phyloP scores from a whole-genome alignment of 2,888 invertebrate species.

The Stegana nigrithorax region DNA sequence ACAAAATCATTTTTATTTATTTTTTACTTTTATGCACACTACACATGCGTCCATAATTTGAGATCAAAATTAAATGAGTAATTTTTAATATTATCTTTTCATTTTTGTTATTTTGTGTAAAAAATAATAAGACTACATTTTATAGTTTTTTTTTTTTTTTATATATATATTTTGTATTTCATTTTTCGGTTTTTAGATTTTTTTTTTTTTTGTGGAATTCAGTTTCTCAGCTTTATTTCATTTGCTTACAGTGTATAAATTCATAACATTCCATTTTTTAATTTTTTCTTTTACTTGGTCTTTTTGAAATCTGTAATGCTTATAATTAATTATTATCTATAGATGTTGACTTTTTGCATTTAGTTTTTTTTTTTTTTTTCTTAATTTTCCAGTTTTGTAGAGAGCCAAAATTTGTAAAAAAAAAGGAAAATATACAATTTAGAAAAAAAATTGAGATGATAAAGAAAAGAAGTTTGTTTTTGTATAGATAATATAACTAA shows the following conservation, averaged over 20 bases:
- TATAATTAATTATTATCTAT: neutral
- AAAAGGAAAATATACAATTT: slow-evolving; percentile 31
- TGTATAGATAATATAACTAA: slow-evolving; percentile 32
- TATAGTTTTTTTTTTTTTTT: slow-evolving; percentile 28
- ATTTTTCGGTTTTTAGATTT: slow-evolving; percentile 33
- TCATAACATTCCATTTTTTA: slow-evolving; percentile 45
- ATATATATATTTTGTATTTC: slow-evolving; percentile 20
- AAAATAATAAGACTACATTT: slow-evolving; percentile 44
- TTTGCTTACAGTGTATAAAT: slow-evolving; percentile 58
- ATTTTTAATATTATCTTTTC: slow-evolving; percentile 26
- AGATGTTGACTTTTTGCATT: slow-evolving; percentile 10
- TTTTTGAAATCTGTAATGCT: neutral
- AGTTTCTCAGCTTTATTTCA: slow-evolving; percentile 26
- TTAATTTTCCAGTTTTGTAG: too few species aligned
- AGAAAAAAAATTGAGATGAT: slow-evolving; percentile 27
- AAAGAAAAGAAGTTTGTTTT: slow-evolving; percentile 21
- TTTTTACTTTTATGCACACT: slow-evolving; percentile 32
- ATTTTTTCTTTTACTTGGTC: slow-evolving; percentile 22
- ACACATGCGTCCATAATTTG: slow-evolving; percentile 44
- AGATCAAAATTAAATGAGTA: slow-evolving; percentile 61
- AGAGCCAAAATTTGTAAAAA: slow-evolving; percentile 34
- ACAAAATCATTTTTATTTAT: slow-evolving; percentile 49
- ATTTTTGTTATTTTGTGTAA: slow-evolving; percentile 23
- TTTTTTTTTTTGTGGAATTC: slow-evolving; percentile 34
- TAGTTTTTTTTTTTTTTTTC: slow-evolving; percentile 2